A percentile compares a stretch with the other conserved stretches of the same genome.
phyloP scores from a whole-genome alignment of 2,888 invertebrate genomes.

The Phyto melanocephala region DNA sequence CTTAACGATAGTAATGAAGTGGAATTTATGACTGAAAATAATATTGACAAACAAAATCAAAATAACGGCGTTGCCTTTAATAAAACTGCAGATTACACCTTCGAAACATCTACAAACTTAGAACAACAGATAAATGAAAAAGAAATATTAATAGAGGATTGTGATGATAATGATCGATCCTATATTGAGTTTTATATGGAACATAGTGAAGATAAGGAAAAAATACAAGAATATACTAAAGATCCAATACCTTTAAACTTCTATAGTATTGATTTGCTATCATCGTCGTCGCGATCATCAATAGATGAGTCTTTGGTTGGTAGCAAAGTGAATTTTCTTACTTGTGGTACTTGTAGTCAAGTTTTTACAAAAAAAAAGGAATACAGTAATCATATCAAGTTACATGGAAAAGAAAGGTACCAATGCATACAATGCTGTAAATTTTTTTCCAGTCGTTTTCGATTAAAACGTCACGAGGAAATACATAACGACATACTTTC shows the following conservation, averaged over 20 bases:
- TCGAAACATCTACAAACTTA: too few species aligned
- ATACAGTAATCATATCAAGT: conserved; percentile 64
- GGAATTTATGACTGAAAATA: too few species aligned
- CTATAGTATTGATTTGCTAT: conserved; percentile 15
- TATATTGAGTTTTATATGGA: neutral
- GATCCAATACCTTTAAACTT: neutral
- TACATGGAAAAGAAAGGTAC: conserved; percentile 64
- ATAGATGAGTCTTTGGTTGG: too few species aligned
- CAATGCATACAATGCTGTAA: conserved; percentile 67
- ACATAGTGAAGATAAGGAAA: neutral
- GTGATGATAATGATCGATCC: neutral
- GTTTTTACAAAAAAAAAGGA: conserved; percentile 25
- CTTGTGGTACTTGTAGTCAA: conserved; percentile 49
- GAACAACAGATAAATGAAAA: neutral
- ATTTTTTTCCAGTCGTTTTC: conserved; percentile 64
- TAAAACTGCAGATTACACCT: too few species aligned
- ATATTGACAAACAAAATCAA: too few species aligned
- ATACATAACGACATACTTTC: conserved; percentile 55
- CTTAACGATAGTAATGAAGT: neutral
- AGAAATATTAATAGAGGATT: neutral
- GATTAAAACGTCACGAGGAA: conserved; percentile 64
- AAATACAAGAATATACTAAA: neutral
- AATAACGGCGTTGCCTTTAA: too few species aligned
- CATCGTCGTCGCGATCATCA: neutral
- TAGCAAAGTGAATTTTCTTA: neutral